Evolutionary conservation across 2,113 vertebrate species (phyloP), one percentile per base, ranked within the genome.

Genomic region (Gavialis gangeticus): DNA sequence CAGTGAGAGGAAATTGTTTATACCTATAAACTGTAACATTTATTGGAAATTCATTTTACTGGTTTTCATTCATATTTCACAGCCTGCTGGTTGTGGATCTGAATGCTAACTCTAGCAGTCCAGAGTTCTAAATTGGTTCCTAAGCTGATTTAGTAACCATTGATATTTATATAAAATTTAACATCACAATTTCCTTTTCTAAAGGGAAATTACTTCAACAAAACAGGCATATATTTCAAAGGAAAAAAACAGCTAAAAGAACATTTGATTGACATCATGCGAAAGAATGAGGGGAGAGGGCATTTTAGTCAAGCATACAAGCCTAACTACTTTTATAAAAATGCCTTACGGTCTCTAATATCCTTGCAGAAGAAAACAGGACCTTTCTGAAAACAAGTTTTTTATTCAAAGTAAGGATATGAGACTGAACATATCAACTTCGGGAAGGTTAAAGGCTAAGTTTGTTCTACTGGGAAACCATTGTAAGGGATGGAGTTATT

Each of bases 81-180:
- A 87, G 69, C 75, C 92, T 77, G 24, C 73, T 93, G 78, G 73
- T 95, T 80, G 67, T 95, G 91, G 87, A 86, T 97, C 87, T 94
- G 59, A 71, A 94, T 94, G 75, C 62, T 37, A 78, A 89, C 69
- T 88, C 79, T 87, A 57, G 19, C 81, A 95, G 89, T 76, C 79
- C 58, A 55, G 87, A 93, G 54, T 84, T 55, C 14, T 63, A 93
- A 94, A 93, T 88, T 0, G 87, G 90, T 88, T 93, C 64, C 10
- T 78, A 94, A 66, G 30, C 86, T 87, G 85, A 94, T 94, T 94
- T 93, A 93, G 94, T 93, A 34, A 94, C 15, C 55, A 81, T 95
- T 87, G 17, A 67, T 77, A 62, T 95, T 94, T 78, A 84, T 86
- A 93, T 86, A 92, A 88, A 13, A 93, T 82, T 25, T 73, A 87